Conservation (phyloP, 92 coral and sea anemone genomes). For the Virgularia gustaviana region DNA sequence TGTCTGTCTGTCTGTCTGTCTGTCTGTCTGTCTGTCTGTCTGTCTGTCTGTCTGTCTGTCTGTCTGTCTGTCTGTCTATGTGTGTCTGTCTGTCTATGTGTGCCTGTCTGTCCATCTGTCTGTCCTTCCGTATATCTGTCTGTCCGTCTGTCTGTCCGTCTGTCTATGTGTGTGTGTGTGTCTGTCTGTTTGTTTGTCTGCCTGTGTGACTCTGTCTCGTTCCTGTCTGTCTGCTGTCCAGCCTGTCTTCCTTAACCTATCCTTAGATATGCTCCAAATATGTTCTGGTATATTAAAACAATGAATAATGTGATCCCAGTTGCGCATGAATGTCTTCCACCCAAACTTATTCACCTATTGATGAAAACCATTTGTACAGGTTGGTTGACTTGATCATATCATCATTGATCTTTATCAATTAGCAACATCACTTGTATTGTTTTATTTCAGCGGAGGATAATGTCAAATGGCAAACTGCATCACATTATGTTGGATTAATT, state of each 20-base stretch:
- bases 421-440: not conserved
- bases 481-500: constrained; percentile 64
- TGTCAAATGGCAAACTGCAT: constrained; percentile 67
- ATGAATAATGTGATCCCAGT: constrained; percentile 87
- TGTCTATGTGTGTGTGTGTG: not conserved
- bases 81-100: not conserved
- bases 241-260: constrained; percentile 31
- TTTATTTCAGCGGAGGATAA: constrained; percentile 51
- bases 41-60: not conserved
- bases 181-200: not conserved
- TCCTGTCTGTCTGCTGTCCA: not conserved
- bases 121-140: not conserved
- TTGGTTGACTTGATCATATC: not conserved
- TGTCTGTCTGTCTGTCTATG: not conserved
- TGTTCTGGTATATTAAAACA: constrained; percentile 83
- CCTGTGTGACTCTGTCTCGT: not conserved
- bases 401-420: not conserved
- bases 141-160: constrained; percentile 11
- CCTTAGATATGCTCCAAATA: constrained; percentile 83
- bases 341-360: constrained; percentile 71
- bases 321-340: constrained; percentile 67
- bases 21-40: not conserved
- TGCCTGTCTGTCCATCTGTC: not conserved
- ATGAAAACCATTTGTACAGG: constrained; percentile 89
- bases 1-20: not conserved